phyloP scores from a whole-genome alignment of 2,888 invertebrate species.

The Drosophila testacea region DNA sequence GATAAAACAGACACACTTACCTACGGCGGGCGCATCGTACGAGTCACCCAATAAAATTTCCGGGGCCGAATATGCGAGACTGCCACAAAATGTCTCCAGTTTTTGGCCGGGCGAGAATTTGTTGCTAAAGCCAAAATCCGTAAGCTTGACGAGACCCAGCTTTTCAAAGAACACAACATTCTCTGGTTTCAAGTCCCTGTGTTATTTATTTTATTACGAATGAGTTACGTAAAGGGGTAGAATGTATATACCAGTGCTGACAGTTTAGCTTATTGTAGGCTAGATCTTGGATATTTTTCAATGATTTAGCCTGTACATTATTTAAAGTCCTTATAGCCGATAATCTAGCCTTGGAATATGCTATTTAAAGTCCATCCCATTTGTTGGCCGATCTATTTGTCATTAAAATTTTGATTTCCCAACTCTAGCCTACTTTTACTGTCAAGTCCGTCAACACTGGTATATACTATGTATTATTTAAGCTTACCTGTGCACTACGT shows the following conservation, averaged over 20 bases:
- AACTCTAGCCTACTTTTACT: too few relatives aligned
- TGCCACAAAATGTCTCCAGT: slow-evolving; percentile 98
- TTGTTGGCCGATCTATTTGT: too few relatives aligned
- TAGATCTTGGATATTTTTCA: too few relatives aligned
- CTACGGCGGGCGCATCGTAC: slow-evolving; percentile 99
- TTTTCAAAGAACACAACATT: slow-evolving; percentile 99
- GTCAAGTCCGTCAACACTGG: too few relatives aligned
- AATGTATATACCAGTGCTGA: too few relatives aligned
- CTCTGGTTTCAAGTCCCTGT: slow-evolving; percentile 98
- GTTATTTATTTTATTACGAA: slow-evolving; percentile 10
- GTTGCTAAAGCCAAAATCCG: slow-evolving; percentile 99
- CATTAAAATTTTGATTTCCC: too few relatives aligned
- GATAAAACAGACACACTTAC: slow-evolving; percentile 86
- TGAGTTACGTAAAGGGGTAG: slow-evolving; percentile 55
- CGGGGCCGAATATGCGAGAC: slow-evolving; percentile 99
- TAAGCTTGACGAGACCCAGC: slow-evolving; percentile 97
- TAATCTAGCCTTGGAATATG: too few relatives aligned
- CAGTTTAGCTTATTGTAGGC: background rate
- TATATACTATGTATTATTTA: slow-evolving; percentile 7
- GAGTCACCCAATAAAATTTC: slow-evolving; percentile 99
- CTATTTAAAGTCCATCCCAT: too few relatives aligned
- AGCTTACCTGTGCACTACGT: slow-evolving; percentile 87
- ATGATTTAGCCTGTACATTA: too few relatives aligned
- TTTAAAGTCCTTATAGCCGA: too few relatives aligned
- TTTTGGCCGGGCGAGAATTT: slow-evolving; percentile 98